Evolutionary conservation across 2,888 invertebrate species (phyloP).

Genomic region (Lasioglossum pauxillum): DNA sequence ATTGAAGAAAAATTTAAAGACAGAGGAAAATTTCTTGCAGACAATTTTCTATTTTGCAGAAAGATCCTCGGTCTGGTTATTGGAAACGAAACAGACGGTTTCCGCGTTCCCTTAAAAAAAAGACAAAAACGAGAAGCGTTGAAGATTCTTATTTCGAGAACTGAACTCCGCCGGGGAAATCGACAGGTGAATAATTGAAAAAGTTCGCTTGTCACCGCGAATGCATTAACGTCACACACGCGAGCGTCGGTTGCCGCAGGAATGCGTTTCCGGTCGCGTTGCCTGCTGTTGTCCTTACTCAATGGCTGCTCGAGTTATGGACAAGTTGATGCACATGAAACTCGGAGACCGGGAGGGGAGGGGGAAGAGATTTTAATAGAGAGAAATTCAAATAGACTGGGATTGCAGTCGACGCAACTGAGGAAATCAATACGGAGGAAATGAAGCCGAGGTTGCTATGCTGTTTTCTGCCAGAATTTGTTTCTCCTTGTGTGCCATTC

Average conservation of each 20-base stretch:
- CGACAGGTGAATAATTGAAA: slow-evolving; percentile 53
- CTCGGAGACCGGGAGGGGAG: neutral
- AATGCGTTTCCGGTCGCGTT: slow-evolving; percentile 57
- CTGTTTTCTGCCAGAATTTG: slow-evolving; percentile 5
- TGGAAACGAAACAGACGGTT: neutral
- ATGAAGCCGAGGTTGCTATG: slow-evolving; percentile 5
- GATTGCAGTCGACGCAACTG: slow-evolving; percentile 1
- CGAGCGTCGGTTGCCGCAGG: slow-evolving; percentile 39
- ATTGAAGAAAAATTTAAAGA: no score
- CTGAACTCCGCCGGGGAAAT: neutral
- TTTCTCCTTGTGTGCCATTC: neutral
- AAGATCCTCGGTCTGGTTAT: neutral
- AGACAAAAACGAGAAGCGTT: neutral
- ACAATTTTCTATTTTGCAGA: no score
- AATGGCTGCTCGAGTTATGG: slow-evolving; percentile 72
- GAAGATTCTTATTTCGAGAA: slow-evolving; percentile 5
- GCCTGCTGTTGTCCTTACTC: slow-evolving; percentile 57
- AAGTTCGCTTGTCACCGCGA: slow-evolving; percentile 53
- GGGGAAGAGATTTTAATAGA: slow-evolving; percentile 15
- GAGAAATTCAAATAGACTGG: slow-evolving; percentile 12
- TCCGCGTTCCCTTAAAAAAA: no score
- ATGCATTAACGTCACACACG: slow-evolving; percentile 53
- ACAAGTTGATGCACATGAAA: slow-evolving; percentile 69
- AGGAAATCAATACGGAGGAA: slow-evolving; percentile 16
- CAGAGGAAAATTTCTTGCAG: no score